These are phyloP conservation scores for Stenolophus ochropezus DNA, from an alignment of 2,888 invertebrate genomes.

Conservation along the genomic window DNA sequence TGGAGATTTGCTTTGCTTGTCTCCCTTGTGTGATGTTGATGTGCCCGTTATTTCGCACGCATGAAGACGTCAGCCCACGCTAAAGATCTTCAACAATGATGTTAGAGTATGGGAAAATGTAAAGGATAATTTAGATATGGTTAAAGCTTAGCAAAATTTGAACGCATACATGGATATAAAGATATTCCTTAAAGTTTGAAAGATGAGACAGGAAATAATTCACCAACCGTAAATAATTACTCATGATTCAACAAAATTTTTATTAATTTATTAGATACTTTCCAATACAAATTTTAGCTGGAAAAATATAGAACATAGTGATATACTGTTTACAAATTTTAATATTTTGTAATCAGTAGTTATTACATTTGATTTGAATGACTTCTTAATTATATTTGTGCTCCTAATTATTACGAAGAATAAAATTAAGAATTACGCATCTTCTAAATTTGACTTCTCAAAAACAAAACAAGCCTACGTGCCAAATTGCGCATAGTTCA, in stretches of 20 bases:
- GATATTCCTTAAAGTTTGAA: too few species aligned
- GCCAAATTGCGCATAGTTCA: not conserved
- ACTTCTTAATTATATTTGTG: not conserved
- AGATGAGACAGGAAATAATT: too few species aligned
- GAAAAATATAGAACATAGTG: too few species aligned
- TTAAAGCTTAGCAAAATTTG: not conserved
- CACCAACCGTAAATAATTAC: too few species aligned
- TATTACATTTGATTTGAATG: not conserved
- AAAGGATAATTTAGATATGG: slow-evolving; percentile 12
- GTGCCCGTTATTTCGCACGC: slow-evolving; percentile 30
- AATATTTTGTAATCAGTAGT: not conserved
- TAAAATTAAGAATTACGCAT: not conserved
- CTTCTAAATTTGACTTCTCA: not conserved
- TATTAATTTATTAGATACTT: too few species aligned
- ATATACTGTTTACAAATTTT: too few species aligned
- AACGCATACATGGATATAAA: not conserved
- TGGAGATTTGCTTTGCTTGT: slow-evolving; percentile 21
- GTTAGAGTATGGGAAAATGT: slow-evolving; percentile 21
- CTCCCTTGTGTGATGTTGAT: not conserved
- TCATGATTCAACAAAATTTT: too few species aligned
- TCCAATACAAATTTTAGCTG: too few species aligned
- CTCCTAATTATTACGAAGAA: not conserved
- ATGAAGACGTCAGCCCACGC: slow-evolving; percentile 27
- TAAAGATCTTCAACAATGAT: not conserved
- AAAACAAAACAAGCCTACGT: not conserved